Evolutionary conservation across 2,888 invertebrate species (phyloP).

Genomic region (Hyposoter dolosus): DNA sequence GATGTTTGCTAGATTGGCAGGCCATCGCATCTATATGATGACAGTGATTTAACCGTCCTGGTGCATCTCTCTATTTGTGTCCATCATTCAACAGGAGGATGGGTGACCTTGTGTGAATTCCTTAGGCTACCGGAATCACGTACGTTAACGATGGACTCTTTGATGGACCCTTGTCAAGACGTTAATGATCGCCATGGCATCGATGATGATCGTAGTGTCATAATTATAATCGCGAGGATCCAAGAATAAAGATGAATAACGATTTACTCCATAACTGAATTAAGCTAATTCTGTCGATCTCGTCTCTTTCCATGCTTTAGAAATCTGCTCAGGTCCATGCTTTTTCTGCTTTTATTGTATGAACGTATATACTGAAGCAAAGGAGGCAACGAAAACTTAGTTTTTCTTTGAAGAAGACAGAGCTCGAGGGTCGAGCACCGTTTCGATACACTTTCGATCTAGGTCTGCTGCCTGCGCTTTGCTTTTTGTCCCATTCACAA

Average conservation of each 20-base stretch:
- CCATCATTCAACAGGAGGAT: slow-evolving; percentile 37
- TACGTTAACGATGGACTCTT: slow-evolving; percentile 21
- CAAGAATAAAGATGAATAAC: neutral
- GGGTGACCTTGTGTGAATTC: slow-evolving; percentile 55
- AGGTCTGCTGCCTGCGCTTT: slow-evolving; percentile 3
- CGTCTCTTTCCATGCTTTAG: neutral
- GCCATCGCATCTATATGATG: slow-evolving; percentile 4
- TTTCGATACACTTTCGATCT: slow-evolving; percentile 41
- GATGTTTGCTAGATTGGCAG: slow-evolving; percentile 10
- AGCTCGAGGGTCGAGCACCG: neutral
- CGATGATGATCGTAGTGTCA: slow-evolving; percentile 4
- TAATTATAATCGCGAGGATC: slow-evolving; percentile 17
- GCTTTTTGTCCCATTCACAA: slow-evolving; percentile 18
- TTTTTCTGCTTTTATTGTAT: neutral
- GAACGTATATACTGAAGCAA: neutral
- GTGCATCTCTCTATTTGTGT: slow-evolving; percentile 12
- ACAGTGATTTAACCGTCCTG: slow-evolving; percentile 49
- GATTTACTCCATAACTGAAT: slow-evolving; percentile 1
- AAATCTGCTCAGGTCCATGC: neutral
- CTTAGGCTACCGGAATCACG: slow-evolving; percentile 28
- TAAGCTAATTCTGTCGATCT: neutral
- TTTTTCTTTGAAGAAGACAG: slow-evolving; percentile 28
- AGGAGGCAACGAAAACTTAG: neutral
- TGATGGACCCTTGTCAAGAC: neutral
- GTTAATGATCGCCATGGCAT: slow-evolving; percentile 30